These are phyloP conservation scores for Octodonta nipae DNA, from an alignment of 2,888 invertebrate genomes.

Conservation along the genomic window DNA sequence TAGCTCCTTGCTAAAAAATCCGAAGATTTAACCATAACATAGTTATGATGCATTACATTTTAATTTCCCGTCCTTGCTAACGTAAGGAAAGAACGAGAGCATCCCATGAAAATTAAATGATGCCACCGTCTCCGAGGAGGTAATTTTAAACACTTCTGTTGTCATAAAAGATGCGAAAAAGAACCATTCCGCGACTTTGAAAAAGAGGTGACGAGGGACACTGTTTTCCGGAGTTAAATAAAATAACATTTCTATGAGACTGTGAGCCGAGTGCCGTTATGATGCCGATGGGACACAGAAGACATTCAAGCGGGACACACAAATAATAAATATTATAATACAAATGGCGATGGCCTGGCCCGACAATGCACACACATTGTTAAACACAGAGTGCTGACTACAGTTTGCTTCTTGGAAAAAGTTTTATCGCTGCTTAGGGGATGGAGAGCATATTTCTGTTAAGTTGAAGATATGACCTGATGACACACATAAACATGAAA, in stretches of 20 bases:
- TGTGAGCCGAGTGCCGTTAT: constrained; percentile 28
- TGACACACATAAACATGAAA: too few species aligned
- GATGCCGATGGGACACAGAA: constrained; percentile 30
- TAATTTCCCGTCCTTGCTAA: constrained; percentile 26
- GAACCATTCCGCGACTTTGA: constrained; percentile 33
- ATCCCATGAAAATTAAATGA: constrained; percentile 36
- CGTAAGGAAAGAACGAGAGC: constrained; percentile 17
- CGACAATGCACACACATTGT: constrained; percentile 36
- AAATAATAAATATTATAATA: constrained; percentile 40
- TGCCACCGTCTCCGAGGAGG: constrained; percentile 32
- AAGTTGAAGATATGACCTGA: background rate
- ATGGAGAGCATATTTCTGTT: background rate
- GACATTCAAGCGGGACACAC: constrained; percentile 33
- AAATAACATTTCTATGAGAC: constrained; percentile 34
- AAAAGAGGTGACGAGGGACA: constrained; percentile 34
- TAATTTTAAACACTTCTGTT: constrained; percentile 37
- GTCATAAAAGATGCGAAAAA: constrained; percentile 35
- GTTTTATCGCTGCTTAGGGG: constrained; percentile 33
- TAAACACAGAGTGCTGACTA: constrained; percentile 33
- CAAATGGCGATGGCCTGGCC: constrained; percentile 24
- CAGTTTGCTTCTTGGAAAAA: constrained; percentile 36
- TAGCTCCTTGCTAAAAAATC: constrained; percentile 17
- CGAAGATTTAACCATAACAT: constrained; percentile 30
- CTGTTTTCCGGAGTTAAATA: constrained; percentile 32
- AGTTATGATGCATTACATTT: constrained; percentile 34